Evolutionary conservation across 2,113 vertebrate genomes (phyloP).

Genomic region (Corydoras maculifer): DNA sequence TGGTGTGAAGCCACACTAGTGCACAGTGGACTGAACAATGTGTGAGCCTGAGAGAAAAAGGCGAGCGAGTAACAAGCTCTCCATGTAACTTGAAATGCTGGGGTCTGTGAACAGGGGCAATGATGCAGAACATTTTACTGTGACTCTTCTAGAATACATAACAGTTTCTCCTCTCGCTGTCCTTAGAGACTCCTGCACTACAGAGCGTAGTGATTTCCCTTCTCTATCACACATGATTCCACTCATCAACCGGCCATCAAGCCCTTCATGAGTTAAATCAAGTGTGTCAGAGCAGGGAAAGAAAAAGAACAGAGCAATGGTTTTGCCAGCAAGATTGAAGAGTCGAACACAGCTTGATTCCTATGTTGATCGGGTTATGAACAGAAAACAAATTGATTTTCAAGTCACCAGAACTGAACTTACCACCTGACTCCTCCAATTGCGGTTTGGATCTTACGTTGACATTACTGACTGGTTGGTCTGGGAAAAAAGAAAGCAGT

Average conservation of each 20-base stretch:
- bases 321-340: not conserved
- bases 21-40: not conserved
- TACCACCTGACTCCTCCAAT: too few species aligned
- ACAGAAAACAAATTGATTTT: too few species aligned
- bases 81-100: conserved; percentile 10
- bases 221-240: conserved; percentile 4
- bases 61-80: conserved; percentile 13
- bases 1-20: too few species aligned
- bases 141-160: conserved; percentile 23
- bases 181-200: not conserved
- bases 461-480: too few species aligned
- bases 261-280: conserved; percentile 14
- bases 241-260: conserved; percentile 9
- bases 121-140: conserved; percentile 9
- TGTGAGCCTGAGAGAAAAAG: conserved; percentile 13
- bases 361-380: not conserved
- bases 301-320: not conserved
- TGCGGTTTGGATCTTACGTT: too few species aligned
- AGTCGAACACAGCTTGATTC: conserved; percentile 4
- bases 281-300: conserved; percentile 2
- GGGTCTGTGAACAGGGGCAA: not conserved
- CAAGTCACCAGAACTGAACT: too few species aligned
- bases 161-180: not conserved
- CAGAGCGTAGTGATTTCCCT: not conserved
- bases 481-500: too few species aligned